Base-by-base conservation (phyloP, 2,113 vertebrate genomes). In the Notechis scutatus region DNA sequence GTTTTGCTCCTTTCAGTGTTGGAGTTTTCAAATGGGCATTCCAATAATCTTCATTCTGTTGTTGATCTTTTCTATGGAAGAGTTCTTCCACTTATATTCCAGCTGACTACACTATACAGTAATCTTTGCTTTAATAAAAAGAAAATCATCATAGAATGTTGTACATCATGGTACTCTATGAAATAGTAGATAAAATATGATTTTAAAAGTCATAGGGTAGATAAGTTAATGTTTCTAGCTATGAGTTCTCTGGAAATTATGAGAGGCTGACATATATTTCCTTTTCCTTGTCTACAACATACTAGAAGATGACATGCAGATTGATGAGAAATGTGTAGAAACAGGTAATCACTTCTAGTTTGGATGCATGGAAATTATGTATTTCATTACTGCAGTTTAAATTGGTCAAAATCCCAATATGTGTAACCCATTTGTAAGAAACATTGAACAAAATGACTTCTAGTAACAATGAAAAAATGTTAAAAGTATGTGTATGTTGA, bases 241-340 rank as follows among this genome's bases (percentile, higher is more conserved):
- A 26, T 93, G n/a, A 87, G 42, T 92, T 34, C 93, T 94, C 88
- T 45, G 52, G 12, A 86, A 45, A 29, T 10, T 57, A 87, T 92
- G 90, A 59, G 57, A 92, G 14, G 93, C 59, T 93, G 52, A 64
- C 92, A 0, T 90, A 5, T 74, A 91, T 59, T 29, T 57, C 50
- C 56, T 91, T n/a, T 86, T 85, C 74, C 5, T 87, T 34, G 92
- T 96, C 96, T 29, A 94, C 97, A 85, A 87, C 93, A 86, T 93
- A 34, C 95, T 1, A 99, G 99, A 99, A 23, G 98, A 99, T 8
- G 98, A 99, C 96, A 95, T 99, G 96, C 97, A 98, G 91, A 98
- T 99, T 74, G 99, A 99, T 5, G 98, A 99, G 59, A 99, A 97
- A 95, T 99, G 98, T 95, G 98, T 99, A 39, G 99, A 99, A 98